Evolutionary conservation across 2,113 vertebrate species (phyloP), one percentile per base, ranked within the genome.

Genomic region (Nannobrachium achirus): DNA sequence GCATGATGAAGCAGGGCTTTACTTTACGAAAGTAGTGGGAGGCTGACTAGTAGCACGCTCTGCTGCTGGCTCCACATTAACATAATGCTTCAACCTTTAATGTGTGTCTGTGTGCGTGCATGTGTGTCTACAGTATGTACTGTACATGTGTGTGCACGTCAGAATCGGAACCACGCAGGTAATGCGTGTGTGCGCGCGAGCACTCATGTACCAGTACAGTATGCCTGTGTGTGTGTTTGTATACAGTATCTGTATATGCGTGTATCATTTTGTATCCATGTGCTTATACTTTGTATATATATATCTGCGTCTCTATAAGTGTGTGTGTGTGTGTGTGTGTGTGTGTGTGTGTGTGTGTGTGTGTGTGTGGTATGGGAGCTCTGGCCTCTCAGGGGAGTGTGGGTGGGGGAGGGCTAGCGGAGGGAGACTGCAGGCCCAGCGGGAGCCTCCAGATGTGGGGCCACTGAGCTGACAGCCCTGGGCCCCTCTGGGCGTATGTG

Each of bases 371-470:
- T 64, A 57, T 73, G 60, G 57, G 53, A 67, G 68, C 57, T 76
- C 71, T 55, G 72, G 60, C 61, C 69, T 85, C 82, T 86, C 88
- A 6, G 10, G 76, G 80, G 89, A 85, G 66, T 15, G 6, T 67
- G 60, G 76, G 76, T 64, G 69, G 66, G 70, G 78, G 76, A 25
- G 69, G 84, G 78, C 71, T 78, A 67, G 56, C 65, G 69, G 66
- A 83, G 71, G 77, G 70, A 82, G 73, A 71, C 80, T 84, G 70
- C 81, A 75, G 78, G 80, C 91, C 89, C 89, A 90, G 90, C 82
- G 86, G 91, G 90, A 91, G 85, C 68, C 85, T 92, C 90, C 91
- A 93, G 91, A 93, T 93, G 92, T 92, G 87, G 88, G 89, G 83
- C 88, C 86, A 91, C 79, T 46, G 88, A 91, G 83, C 85, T 90